These are phyloP conservation scores for Urophycis tenuis DNA, from an alignment of 2,797 vertebrate genomes.

Conservation along the genomic window DNA sequence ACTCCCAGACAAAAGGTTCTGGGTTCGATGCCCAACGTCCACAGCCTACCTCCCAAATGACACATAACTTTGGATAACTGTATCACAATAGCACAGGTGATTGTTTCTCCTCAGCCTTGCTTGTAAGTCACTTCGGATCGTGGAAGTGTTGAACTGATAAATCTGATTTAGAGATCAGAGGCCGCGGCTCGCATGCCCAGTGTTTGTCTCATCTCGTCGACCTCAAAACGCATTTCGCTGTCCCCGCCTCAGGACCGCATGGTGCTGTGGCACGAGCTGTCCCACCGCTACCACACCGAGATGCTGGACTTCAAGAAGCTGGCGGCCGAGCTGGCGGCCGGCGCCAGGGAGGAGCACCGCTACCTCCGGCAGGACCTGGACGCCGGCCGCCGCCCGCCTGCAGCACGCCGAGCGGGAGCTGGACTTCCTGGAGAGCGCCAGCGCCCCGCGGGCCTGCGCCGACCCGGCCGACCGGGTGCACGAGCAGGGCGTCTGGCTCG, in stretches of 20 bases:
- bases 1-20: neutral
- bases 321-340: constrained; percentile 73
- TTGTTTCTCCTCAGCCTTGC: neutral
- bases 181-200: too few species aligned
- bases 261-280: constrained; percentile 86
- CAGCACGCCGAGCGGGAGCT: constrained; percentile 84
- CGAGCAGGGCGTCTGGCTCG: constrained; percentile 53
- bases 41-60: neutral
- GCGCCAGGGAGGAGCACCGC: constrained; percentile 75
- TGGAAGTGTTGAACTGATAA: too few species aligned
- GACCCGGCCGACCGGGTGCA: constrained; percentile 77
- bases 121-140: too few species aligned
- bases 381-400: constrained; percentile 64
- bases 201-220: neutral
- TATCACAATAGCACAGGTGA: neutral
- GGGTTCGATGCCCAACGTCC: neutral
- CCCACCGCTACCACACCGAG: constrained; percentile 80
- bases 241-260: constrained; percentile 77
- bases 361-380: constrained; percentile 73
- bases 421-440: constrained; percentile 84
- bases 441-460: constrained; percentile 79
- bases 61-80: neutral
- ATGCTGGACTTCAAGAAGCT: constrained; percentile 86
- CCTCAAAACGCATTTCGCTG: neutral
- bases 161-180: too few species aligned